Evolutionary conservation across 2,888 invertebrate species (phyloP), one percentile per base, ranked within the genome.

Genomic region (Apamea monoglypha): DNA sequence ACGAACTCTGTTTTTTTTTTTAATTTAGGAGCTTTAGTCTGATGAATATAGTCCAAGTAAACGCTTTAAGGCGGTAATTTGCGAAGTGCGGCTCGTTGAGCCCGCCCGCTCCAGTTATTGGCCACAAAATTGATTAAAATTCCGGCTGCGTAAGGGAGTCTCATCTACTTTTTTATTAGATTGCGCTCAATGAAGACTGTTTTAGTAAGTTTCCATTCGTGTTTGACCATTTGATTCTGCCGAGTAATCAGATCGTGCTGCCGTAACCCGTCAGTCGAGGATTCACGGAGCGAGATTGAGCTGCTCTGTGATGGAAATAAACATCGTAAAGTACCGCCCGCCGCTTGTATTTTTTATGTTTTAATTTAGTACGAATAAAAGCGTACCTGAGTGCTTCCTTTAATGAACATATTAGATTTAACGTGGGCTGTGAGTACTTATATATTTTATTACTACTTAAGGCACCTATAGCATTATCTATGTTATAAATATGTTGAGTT

Each of bases 61-160:
- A 93, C 91, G 92, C 88, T 94, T 93, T 90, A 92, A 94, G 92
- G 93, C 92, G 93, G 94, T 95, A 95, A 96, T 95, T 95, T 94
- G 95, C 89, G 92, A 95, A 93, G 92, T 91, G 91, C 88, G 91
- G 88, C 91, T 91, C 92, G 93, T 92, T 91, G 91, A 90, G 92
- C 83, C 88, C 89, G 89, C 87, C 86, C 86, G 90, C 92, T 91
- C 85, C 93, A 92, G 93, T 94, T 94, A 96, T 95, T 94, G 95
- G 94, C 95, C 96, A 91, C 95, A 94, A 94, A 95, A 95, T 95
- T 96, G 95, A 96, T 96, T 96, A 95, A 96, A 96, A 96, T 96
- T 96, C 95, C 92, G 87, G 91, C 93, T 93, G 94, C 94, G 95
- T 95, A 93, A 93, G 93, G 91, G 90, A 92, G 92, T 91, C 91